A percentile compares a stretch with the other conserved stretches of the same genome.
Evolutionary conservation across 2,888 invertebrate genomes (phyloP).

Genomic region (Dicyrtomina minuta): DNA sequence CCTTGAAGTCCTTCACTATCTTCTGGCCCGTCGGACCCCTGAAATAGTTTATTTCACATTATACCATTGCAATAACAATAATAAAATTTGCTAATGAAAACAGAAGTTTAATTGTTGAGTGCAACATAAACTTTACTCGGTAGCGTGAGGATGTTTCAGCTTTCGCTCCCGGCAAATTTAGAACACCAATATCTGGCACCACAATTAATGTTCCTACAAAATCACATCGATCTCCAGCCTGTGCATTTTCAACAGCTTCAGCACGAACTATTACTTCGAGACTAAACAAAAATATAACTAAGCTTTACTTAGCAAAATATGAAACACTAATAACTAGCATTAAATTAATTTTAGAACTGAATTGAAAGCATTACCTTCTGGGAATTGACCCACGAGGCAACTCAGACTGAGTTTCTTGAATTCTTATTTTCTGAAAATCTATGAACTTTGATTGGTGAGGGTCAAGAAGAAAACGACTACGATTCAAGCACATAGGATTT

Average conservation of each 20-base stretch:
- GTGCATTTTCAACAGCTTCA: conserved; percentile 94
- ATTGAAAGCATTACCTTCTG: too few species aligned
- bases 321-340: not conserved
- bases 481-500: conserved; percentile 93
- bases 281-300: conserved; percentile 55
- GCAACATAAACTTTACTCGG: too few species aligned
- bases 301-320: not conserved
- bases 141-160: conserved; percentile 66
- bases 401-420: conserved; percentile 97
- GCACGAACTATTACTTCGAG: conserved; percentile 92
- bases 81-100: not conserved
- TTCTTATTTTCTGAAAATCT: conserved; percentile 96
- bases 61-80: too few species aligned
- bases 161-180: conserved; percentile 82
- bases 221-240: conserved; percentile 82
- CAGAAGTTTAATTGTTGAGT: not conserved
- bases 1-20: conserved; percentile 84
- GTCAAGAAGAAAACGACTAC: conserved; percentile 84
- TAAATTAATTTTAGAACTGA: too few species aligned
- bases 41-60: conserved; percentile 1
- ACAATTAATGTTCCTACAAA: conserved; percentile 96
- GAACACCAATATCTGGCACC: conserved; percentile 89
- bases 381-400: conserved; percentile 96
- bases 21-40: conserved; percentile 62
- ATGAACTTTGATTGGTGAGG: conserved; percentile 92